Evolutionary conservation across 2,797 vertebrate species (phyloP).

Genomic region (Perodicticus potto): DNA sequence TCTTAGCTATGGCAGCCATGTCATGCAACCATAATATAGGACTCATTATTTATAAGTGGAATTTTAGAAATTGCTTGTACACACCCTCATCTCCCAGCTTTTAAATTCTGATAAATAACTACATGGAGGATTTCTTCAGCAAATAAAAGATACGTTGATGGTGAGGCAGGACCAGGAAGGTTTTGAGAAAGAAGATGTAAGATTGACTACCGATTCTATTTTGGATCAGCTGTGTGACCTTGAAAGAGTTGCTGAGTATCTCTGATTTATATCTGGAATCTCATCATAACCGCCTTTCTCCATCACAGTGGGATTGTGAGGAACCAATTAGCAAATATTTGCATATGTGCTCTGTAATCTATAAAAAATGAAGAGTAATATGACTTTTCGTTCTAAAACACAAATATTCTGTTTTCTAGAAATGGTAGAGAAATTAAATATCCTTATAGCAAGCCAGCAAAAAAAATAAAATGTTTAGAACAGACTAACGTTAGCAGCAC

Average conservation of each 20-base stretch:
- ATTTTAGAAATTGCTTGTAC: constrained; percentile 78
- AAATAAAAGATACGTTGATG: neutral
- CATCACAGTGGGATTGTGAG: neutral
- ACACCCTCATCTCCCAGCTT: constrained; percentile 61
- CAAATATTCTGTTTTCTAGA: constrained; percentile 11
- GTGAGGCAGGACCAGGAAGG: neutral
- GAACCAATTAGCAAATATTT: neutral
- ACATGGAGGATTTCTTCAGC: constrained; percentile 44
- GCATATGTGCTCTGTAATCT: neutral
- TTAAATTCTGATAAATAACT: constrained; percentile 59
- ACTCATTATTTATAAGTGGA: constrained; percentile 78
- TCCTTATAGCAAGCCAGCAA: constrained; percentile 51
- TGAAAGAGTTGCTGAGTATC: neutral
- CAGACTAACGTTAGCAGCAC: neutral
- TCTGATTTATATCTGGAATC: neutral
- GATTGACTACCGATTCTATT: neutral
- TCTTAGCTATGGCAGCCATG: constrained; percentile 81
- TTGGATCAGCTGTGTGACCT: neutral
- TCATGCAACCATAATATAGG: constrained; percentile 68
- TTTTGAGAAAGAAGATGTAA: neutral
- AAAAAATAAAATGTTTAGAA: constrained; percentile 67
- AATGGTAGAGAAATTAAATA: neutral
- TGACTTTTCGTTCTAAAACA: constrained; percentile 18
- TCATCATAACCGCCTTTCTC: neutral
- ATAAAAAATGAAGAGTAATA: neutral